Percentiles rank a stretch among this genome's conserved stretches.
Evolutionary conservation across 1,140 invertebrate genomes (phyloP).

Genomic region (Hormaphis cornu): DNA sequence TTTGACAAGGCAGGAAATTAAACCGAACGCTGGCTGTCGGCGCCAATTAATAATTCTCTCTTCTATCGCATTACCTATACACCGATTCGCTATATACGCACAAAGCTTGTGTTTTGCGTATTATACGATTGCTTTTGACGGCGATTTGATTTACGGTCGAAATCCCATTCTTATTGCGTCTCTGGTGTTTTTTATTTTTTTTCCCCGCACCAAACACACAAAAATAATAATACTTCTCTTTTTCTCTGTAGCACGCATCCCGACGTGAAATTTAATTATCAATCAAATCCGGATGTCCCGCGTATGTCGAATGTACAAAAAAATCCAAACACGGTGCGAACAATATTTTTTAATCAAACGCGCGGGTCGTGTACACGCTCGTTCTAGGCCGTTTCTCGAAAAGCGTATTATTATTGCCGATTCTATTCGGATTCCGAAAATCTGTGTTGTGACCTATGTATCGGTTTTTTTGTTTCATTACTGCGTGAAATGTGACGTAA

Average conservation of each 20-base stretch:
- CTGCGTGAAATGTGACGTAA: too few species aligned
- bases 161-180: slow-evolving; percentile 19
- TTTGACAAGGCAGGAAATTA: slow-evolving; percentile 16
- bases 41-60: slow-evolving; percentile 23
- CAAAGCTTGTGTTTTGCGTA: slow-evolving; percentile 3
- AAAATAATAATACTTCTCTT: not conserved
- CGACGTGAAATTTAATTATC: slow-evolving; percentile 7
- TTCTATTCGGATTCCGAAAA: too few species aligned
- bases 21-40: slow-evolving; percentile 18
- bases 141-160: slow-evolving; percentile 17
- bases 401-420: too few species aligned
- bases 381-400: too few species aligned
- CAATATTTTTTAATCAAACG: slow-evolving; percentile 7
- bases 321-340: slow-evolving; percentile 5
- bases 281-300: slow-evolving; percentile 6
- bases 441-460: too few species aligned
- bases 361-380: too few species aligned
- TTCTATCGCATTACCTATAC: too few species aligned
- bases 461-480: too few species aligned
- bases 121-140: slow-evolving; percentile 29
- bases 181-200: not conserved
- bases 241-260: too few species aligned
- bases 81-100: not conserved
- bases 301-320: not conserved
- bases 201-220: not conserved